These are phyloP conservation scores for Dipus sagitta DNA, from an alignment of 2,797 vertebrate genomes.

Conservation along the genomic window DNA sequence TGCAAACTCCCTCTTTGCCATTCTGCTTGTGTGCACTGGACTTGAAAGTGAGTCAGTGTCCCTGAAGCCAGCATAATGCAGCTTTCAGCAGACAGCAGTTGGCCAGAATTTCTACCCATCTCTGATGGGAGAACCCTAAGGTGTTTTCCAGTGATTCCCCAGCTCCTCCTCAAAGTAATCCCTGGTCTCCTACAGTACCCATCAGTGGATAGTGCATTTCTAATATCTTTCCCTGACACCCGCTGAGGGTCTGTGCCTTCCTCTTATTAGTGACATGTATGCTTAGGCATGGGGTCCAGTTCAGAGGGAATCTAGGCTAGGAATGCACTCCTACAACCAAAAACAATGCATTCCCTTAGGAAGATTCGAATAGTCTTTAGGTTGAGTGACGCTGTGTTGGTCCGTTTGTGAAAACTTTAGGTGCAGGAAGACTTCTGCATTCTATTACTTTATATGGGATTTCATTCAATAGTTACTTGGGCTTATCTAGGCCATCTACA, in stretches of 20 bases:
- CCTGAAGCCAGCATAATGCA: not conserved
- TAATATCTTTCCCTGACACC: not conserved
- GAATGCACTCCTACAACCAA: not conserved
- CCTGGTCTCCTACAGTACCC: no score
- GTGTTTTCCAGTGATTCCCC: not conserved
- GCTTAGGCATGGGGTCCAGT: not conserved
- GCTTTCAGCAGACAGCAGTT: not conserved
- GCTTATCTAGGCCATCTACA: not conserved
- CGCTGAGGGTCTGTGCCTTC: not conserved
- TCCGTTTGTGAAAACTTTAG: not conserved
- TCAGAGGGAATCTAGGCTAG: not conserved
- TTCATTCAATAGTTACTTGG: not conserved
- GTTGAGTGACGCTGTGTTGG: not conserved
- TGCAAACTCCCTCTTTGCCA: accelerated
- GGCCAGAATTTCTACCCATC: accelerated
- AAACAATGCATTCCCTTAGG: not conserved
- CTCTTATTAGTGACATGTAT: not conserved
- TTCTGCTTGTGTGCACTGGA: accelerated
- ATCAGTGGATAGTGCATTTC: not conserved
- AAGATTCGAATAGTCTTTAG: not conserved
- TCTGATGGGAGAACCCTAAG: not conserved
- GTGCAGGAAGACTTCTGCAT: not conserved
- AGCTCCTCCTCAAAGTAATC: not conserved
- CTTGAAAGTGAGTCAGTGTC: no score
- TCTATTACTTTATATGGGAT: not conserved